A percentile compares a stretch with the other conserved stretches of the same genome.
Conservation (phyloP, 1,140 invertebrate species). For the Schlechtendalia chinensis region DNA sequence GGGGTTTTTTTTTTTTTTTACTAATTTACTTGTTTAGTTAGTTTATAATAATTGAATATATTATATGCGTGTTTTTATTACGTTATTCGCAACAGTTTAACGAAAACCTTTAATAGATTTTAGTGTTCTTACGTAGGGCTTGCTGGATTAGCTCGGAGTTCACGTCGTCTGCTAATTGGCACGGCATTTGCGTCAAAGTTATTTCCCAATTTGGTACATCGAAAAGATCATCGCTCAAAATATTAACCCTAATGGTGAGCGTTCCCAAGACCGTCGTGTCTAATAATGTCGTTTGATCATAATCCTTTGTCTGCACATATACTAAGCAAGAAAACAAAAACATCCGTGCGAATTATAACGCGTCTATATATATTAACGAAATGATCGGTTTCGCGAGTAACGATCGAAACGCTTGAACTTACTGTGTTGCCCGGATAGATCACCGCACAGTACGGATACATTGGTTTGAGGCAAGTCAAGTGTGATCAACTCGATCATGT, state of each 20-base stretch:
- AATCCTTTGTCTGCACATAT: not conserved
- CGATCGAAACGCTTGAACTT: not conserved
- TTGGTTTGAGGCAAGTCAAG: no score
- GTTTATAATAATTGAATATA: no score
- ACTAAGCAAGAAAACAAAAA: not conserved
- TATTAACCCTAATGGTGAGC: not conserved
- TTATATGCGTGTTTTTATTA: no score
- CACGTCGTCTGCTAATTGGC: not conserved
- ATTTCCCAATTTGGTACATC: not conserved
- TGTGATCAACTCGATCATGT: not conserved
- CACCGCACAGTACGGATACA: not conserved
- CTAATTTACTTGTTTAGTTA: no score
- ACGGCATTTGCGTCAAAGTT: slow-evolving; percentile 3
- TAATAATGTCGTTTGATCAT: not conserved
- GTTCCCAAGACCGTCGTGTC: not conserved
- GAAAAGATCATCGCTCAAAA: no score
- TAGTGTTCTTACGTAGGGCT: not conserved
- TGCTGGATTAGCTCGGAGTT: not conserved
- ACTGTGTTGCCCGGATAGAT: slow-evolving; percentile 4
- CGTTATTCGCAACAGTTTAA: no score
- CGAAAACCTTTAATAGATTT: not conserved
- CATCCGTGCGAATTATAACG: not conserved
- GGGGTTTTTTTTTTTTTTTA: no score
- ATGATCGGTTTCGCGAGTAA: no score
- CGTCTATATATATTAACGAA: no score